phyloP scores from a whole-genome alignment of 1,140 invertebrate species.

The Fopius arisanus region DNA sequence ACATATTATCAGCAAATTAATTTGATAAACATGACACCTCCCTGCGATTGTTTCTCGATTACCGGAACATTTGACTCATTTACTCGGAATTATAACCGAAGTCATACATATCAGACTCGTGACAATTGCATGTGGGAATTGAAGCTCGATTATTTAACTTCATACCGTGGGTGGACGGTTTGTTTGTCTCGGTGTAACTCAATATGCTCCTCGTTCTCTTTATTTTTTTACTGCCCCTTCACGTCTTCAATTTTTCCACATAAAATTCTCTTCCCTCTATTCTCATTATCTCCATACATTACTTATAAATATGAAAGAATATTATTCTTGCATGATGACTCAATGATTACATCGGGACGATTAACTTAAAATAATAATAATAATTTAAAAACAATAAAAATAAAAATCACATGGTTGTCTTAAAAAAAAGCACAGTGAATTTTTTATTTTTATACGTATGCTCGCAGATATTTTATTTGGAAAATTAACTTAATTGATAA shows the following conservation, averaged over 20 bases:
- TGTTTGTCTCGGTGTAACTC: conserved; percentile 14
- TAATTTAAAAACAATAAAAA: too few relatives aligned
- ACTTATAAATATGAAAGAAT: too few relatives aligned
- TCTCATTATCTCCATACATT: background rate
- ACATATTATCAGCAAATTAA: background rate
- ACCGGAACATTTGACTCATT: background rate
- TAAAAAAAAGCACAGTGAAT: too few relatives aligned
- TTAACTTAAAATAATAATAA: too few relatives aligned
- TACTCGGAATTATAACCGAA: background rate
- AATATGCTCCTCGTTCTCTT: conserved; percentile 13
- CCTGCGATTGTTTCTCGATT: background rate
- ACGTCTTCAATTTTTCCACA: background rate
- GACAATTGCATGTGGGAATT: conserved; percentile 22
- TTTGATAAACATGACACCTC: background rate
- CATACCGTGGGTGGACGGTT: conserved; percentile 15
- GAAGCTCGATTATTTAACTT: conserved; percentile 21
- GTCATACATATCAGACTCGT: conserved; percentile 4
- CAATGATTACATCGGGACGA: too few relatives aligned
- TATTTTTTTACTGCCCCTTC: background rate
- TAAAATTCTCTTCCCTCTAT: background rate
- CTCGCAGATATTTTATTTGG: too few relatives aligned
- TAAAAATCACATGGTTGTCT: too few relatives aligned
- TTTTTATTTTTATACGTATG: too few relatives aligned
- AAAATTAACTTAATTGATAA: too few relatives aligned
- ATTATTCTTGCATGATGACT: too few relatives aligned